Conservation (phyloP, 2,888 invertebrate species). For the Embidobia sp. region DNA sequence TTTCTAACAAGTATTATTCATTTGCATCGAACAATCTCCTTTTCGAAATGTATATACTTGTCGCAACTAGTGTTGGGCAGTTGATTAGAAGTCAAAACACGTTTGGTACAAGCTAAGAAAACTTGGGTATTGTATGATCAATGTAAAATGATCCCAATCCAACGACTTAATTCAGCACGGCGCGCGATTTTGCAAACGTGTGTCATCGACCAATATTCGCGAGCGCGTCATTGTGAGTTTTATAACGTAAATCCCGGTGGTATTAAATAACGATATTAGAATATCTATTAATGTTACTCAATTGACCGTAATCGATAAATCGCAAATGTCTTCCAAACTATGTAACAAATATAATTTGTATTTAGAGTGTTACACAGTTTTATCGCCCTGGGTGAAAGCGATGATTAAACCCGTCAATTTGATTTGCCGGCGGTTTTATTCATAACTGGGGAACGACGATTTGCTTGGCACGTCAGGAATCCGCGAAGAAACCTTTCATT, state of each 20-base stretch:
- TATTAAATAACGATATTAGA: slow-evolving; percentile 28
- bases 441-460: slow-evolving; percentile 29
- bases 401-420: slow-evolving; percentile 31
- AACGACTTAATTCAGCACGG: slow-evolving; percentile 39
- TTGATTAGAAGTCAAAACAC: slow-evolving; percentile 38
- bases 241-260: slow-evolving; percentile 36
- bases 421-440: slow-evolving; percentile 27
- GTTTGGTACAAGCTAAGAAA: slow-evolving; percentile 21
- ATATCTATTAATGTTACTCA: slow-evolving; percentile 28
- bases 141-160: slow-evolving; percentile 27
- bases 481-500: not conserved
- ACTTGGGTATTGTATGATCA: slow-evolving; percentile 40
- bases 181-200: slow-evolving; percentile 36
- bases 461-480: slow-evolving; percentile 8
- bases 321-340: slow-evolving; percentile 12
- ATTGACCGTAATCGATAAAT: slow-evolving; percentile 60
- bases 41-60: slow-evolving; percentile 39
- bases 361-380: slow-evolving; percentile 26
- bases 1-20: not conserved
- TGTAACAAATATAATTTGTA: slow-evolving; percentile 42
- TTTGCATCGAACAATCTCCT: slow-evolving; percentile 12
- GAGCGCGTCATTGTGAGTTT: slow-evolving; percentile 11
- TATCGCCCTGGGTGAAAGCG: slow-evolving; percentile 48
- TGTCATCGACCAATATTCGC: slow-evolving; percentile 32
- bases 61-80: slow-evolving; percentile 31